Evolutionary conservation across 2,797 vertebrate genomes (phyloP).

Genomic region (Mormyrops attenuatus): DNA sequence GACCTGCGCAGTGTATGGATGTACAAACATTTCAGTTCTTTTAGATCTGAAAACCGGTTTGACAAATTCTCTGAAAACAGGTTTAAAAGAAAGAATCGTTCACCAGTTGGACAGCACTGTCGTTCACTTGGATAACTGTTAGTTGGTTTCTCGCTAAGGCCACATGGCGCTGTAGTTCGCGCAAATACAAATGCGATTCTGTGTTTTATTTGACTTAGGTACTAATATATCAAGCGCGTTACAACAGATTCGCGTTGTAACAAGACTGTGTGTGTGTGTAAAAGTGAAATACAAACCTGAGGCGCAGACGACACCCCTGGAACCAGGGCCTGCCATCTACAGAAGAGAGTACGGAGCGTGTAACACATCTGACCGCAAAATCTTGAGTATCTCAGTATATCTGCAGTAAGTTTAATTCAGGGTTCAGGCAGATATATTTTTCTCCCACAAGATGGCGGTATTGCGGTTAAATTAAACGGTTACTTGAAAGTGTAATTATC

Average conservation of each 20-base stretch:
- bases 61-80: not conserved
- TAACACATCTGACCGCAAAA: not conserved
- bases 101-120: not conserved
- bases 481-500: not conserved
- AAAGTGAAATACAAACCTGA: slow-evolving; percentile 54
- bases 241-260: not conserved
- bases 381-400: not conserved
- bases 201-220: not conserved
- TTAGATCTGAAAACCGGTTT: not conserved
- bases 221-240: not conserved
- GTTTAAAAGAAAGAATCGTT: not conserved
- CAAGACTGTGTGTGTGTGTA: not conserved
- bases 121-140: not conserved
- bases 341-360: not conserved
- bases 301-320: slow-evolving; percentile 63
- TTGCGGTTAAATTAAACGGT: not conserved
- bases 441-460: not conserved
- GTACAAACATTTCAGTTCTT: not conserved
- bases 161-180: not conserved
- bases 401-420: not conserved
- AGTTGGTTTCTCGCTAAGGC: not conserved
- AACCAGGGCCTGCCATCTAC: slow-evolving; percentile 51
- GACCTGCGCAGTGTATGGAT: not conserved
- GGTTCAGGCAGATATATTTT: not conserved
- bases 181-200: not conserved